Base-by-base conservation (phyloP, 2,113 vertebrate species). In the Cryptomyrus ogoouensis region DNA sequence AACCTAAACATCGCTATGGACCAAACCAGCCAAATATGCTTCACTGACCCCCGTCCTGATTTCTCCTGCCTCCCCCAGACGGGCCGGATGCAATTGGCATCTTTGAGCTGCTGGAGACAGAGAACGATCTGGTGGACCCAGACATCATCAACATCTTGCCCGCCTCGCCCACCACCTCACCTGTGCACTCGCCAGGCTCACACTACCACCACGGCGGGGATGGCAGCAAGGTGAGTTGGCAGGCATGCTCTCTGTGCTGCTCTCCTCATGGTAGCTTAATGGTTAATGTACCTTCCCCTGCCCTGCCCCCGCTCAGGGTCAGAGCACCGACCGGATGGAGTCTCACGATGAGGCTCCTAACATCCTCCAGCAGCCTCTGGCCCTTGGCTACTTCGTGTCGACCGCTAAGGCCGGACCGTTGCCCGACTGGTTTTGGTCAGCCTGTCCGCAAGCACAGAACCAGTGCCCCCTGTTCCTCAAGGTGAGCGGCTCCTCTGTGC, bases 391-490 rank as follows among this genome's bases (percentile, higher is more conserved):
- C 95, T 99, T 99, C 90, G 97, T 99, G 94, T 99, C 98, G 92
- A 99, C 98, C 92, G 98, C 98, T 46, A 98, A 99, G 96, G 97
- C 98, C n/a, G 98, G 98, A 95, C 98, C 97, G 0, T 97, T 99
- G 95, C 98, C 98, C 46, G 98, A 99, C 96, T 99, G 98, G 98
- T 99, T 99, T 96, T 99, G 98, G 98, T 98, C 98, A 5, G 98
- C 98, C 88, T 99, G 98, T 94, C 98, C 98, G 94, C 98, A 99
- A 97, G 98, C 98, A 95, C 97, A 98, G 97, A 98, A 99, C 96
- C 98, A 99, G 95, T 99, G 98, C 94, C 98, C 98, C 53, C 97
- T 99, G 88, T 96, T 96, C 91, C 95, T 96, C 74, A 96, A 96
- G 95, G 96, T 96, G 91, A 21, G 10, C 27, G 12, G 49, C 35